Evolutionary conservation across 2,888 invertebrate species (phyloP).

Genomic region (Limnephilus auricula): DNA sequence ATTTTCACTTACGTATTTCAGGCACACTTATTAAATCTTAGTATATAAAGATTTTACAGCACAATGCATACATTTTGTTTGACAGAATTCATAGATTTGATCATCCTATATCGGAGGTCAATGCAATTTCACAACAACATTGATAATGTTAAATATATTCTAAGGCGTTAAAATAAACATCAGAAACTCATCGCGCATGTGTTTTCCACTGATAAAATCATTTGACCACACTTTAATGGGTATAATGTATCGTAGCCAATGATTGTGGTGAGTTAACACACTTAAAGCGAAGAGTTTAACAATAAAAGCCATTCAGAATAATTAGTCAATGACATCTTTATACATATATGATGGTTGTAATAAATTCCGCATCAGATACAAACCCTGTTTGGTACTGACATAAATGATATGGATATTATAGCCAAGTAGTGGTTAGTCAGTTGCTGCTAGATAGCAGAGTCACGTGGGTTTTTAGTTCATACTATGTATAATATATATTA

Average conservation of each 20-base stretch:
- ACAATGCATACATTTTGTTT: not conserved
- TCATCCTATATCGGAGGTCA: not conserved
- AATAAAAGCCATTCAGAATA: conserved; percentile 39
- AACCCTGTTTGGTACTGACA: not conserved
- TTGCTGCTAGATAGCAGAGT: not conserved
- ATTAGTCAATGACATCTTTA: conserved; percentile 26
- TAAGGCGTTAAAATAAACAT: not conserved
- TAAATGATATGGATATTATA: not conserved
- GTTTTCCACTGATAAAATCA: not conserved
- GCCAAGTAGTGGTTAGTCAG: not conserved
- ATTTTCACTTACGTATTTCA: not conserved
- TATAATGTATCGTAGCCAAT: not conserved
- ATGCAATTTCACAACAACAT: not conserved
- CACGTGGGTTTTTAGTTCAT: not conserved
- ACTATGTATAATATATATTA: not conserved
- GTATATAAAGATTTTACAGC: not conserved
- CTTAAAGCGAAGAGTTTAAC: conserved; percentile 4
- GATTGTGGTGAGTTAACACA: not conserved
- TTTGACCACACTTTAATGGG: not conserved
- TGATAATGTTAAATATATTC: not conserved
- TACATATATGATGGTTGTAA: conserved; percentile 12
- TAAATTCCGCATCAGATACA: conserved; percentile 12
- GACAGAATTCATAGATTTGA: not conserved
- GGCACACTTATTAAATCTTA: not conserved
- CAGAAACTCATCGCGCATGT: not conserved